Conservation (phyloP, 2,113 vertebrate genomes). For the Scolopax mira region DNA sequence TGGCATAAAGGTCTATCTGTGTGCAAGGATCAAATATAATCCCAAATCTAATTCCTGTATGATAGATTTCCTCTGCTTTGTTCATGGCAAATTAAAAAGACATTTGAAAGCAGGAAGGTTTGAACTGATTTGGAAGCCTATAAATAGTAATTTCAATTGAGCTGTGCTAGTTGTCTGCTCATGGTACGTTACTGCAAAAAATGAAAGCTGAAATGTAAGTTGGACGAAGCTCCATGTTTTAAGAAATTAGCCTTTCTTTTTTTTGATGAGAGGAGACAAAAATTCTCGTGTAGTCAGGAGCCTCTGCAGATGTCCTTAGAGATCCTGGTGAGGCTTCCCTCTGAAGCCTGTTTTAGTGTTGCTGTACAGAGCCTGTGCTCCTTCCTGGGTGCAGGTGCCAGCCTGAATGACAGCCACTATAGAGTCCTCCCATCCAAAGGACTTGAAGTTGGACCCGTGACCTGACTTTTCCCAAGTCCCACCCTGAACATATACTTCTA, state of each 20-base stretch:
- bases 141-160: constrained; percentile 3
- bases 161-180: background rate
- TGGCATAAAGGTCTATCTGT: background rate
- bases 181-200: background rate
- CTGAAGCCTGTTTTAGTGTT: background rate
- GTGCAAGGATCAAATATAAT: background rate
- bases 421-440: background rate
- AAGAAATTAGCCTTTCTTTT: background rate
- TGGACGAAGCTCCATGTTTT: background rate
- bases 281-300: background rate
- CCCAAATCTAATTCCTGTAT: background rate
- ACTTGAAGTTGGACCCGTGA: background rate
- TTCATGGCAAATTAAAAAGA: background rate
- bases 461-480: background rate
- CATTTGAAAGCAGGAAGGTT: background rate
- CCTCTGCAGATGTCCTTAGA: background rate
- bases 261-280: background rate
- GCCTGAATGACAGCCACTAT: background rate
- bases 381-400: background rate
- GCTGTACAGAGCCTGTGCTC: accelerated
- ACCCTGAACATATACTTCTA: background rate
- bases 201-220: background rate
- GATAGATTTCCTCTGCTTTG: background rate
- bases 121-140: background rate
- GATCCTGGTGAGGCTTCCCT: background rate